Evolutionary conservation across 2,113 vertebrate genomes (phyloP), one percentile per base, ranked within the genome.

Genomic region (Ochotona curzoniae): DNA sequence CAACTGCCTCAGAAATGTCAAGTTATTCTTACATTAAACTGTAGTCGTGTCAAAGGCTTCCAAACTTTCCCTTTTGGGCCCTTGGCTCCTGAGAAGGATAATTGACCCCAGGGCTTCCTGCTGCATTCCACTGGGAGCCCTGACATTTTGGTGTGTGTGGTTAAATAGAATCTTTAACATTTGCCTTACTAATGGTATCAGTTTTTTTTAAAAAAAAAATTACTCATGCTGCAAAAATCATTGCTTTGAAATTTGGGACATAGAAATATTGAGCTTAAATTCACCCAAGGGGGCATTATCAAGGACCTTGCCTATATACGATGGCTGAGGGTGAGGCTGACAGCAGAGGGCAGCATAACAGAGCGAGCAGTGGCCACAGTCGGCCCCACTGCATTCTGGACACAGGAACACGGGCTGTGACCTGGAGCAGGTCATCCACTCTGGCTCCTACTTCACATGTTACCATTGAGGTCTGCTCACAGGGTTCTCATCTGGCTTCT

Each of bases 131-230:
- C 23, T 1, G 54, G 74, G 87, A 95, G 60, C 47, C 60, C 79
- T 93, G 84, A 91, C 66, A 95, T 95, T 90, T 44, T 86, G 20
- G 44, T 79, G n/a, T 73, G 18, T 51, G 63, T n/a, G 30, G 38
- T 93, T 93, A 93, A 83, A 81, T 32, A 78, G 74, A 91, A 86
- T 87, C 93, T 89, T 93, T 91, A 96, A 93, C 89, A 91, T 95
- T 89, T 95, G 73, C 82, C 57, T 93, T 91, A 64, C 44, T 87
- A 87, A 96, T 49, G 35, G 8, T 88, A 18, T 11, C 26, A 44
- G 21, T 66, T 89, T 95, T n/a, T 57, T 57, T 57, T 57, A 54
- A 57, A 57, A n/a, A 44, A 44, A 26, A 91, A 96, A 96, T 90
- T 32, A 35, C 28, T n/a, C 61, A 30, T 57, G 54, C 54, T 87